Evolutionary conservation across 2,113 vertebrate genomes (phyloP).

Genomic region (Castor canadensis): DNA sequence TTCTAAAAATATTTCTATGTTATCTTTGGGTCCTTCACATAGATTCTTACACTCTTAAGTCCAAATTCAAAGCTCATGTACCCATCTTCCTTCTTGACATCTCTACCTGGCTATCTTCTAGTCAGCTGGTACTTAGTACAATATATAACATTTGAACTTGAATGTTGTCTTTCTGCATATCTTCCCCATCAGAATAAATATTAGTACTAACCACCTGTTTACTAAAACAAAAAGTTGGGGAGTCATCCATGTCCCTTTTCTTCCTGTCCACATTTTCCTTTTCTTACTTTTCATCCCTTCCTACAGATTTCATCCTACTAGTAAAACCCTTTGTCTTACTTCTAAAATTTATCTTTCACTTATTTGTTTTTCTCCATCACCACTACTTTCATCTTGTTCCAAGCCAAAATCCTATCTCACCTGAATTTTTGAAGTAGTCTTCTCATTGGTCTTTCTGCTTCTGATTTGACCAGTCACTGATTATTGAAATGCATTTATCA

Average conservation of each 20-base stretch:
- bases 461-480: background rate
- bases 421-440: constrained; percentile 14
- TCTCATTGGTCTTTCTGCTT: background rate
- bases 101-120: background rate
- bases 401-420: background rate
- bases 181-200: background rate
- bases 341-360: background rate
- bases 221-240: background rate
- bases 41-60: background rate
- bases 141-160: background rate
- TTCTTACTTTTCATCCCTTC: background rate
- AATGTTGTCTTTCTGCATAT: background rate
- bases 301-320: background rate
- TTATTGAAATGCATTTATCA: background rate
- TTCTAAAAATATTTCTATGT: background rate
- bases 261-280: background rate
- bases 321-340: background rate
- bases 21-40: background rate
- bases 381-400: background rate
- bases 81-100: background rate
- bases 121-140: background rate
- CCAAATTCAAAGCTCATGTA: background rate
- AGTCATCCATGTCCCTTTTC: background rate
- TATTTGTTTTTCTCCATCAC: background rate
- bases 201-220: background rate